Evolutionary conservation across 2,888 invertebrate genomes (phyloP).

Genomic region (Drepanosiphum platanoidis): DNA sequence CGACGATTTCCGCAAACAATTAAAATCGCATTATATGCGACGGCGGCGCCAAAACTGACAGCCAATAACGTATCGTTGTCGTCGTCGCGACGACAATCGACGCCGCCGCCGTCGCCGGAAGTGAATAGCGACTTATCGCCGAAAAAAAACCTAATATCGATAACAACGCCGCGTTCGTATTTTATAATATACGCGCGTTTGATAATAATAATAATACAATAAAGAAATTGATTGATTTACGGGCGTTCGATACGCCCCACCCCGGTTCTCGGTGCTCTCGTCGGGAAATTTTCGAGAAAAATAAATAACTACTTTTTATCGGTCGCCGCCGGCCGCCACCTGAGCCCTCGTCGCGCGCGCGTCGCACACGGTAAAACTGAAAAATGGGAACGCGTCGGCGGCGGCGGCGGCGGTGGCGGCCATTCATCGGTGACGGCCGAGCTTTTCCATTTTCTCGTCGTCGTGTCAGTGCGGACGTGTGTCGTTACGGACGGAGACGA

Average conservation of each 20-base stretch:
- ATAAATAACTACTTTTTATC: not conserved
- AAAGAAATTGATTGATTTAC: constrained; percentile 12
- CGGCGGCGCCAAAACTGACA: not conserved
- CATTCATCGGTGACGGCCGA: constrained; percentile 26
- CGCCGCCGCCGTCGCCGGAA: not conserved
- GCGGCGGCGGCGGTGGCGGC: not conserved
- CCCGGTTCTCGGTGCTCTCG: too few species aligned
- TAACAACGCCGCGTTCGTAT: not conserved
- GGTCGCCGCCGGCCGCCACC: too few species aligned
- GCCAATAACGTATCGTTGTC: not conserved
- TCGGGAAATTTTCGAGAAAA: not conserved
- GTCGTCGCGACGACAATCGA: too few species aligned
- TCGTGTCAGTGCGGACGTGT: not conserved
- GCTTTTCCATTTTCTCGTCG: constrained; percentile 3
- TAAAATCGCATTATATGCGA: not conserved
- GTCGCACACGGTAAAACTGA: constrained; percentile 5
- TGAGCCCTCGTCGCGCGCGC: too few species aligned
- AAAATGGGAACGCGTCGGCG: not conserved
- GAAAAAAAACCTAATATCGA: not conserved
- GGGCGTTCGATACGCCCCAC: too few species aligned
- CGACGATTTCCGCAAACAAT: not conserved
- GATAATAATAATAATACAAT: not conserved
- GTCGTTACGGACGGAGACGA: not conserved
- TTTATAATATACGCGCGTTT: not conserved
- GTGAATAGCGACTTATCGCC: not conserved